phyloP scores from a whole-genome alignment of 2,888 invertebrate species.

The Phoenoteleia sp. region DNA sequence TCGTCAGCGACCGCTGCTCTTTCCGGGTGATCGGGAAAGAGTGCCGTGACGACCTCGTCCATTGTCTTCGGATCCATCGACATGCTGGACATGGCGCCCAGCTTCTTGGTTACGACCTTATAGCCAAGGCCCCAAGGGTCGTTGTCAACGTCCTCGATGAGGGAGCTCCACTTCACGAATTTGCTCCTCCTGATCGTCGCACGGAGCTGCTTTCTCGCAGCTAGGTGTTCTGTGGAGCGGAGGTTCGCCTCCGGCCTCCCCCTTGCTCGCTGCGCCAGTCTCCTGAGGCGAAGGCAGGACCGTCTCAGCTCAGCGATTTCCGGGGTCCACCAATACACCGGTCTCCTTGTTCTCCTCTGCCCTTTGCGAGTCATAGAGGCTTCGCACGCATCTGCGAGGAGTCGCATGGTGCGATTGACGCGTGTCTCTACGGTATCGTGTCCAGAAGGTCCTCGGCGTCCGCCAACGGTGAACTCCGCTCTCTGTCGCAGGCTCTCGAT shows the following conservation, averaged over 20 bases:
- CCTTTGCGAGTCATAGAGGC: neutral
- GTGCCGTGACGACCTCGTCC: neutral
- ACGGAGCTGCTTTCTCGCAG: neutral
- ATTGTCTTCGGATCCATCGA: neutral
- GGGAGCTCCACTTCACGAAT: neutral
- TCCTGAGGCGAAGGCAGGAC: neutral
- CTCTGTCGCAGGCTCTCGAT: too few relatives aligned
- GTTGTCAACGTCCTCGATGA: constrained; percentile 22
- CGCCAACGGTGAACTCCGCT: neutral
- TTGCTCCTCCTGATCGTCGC: constrained; percentile 23
- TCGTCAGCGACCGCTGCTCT: neutral
- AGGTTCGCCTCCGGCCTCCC: neutral
- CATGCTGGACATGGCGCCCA: neutral
- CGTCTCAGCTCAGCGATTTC: constrained; percentile 29
- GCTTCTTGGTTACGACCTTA: constrained; percentile 23
- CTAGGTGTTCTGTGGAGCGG: neutral
- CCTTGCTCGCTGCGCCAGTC: neutral
- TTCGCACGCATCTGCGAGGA: neutral
- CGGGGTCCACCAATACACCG: neutral
- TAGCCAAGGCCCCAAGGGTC: constrained; percentile 55
- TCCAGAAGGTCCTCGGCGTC: neutral
- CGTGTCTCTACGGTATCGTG: neutral
- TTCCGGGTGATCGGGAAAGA: constrained; percentile 25
- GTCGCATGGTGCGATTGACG: neutral
- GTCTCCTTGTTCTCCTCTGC: neutral